phyloP scores from a whole-genome alignment of 1,140 invertebrate species.

The Ectropis grisescens region DNA sequence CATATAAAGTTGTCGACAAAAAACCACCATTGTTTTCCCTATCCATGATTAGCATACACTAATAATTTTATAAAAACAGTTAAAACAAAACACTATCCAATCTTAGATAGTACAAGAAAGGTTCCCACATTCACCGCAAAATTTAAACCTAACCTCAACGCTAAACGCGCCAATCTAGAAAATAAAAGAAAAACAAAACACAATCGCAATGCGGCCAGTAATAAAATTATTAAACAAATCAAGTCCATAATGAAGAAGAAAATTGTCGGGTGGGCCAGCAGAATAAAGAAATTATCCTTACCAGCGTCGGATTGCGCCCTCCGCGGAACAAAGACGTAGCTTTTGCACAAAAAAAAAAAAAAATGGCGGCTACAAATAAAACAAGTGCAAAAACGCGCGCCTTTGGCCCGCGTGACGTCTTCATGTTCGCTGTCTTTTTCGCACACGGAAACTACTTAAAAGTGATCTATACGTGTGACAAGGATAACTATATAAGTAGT shows the following conservation, averaged over 20 bases:
- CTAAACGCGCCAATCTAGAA: slow-evolving; percentile 21
- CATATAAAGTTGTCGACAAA: too few species aligned
- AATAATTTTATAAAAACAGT: too few species aligned
- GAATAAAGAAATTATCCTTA: slow-evolving; percentile 69
- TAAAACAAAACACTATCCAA: too few species aligned
- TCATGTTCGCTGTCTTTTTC: slow-evolving; percentile 51
- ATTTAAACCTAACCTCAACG: too few species aligned
- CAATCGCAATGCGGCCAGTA: slow-evolving; percentile 39
- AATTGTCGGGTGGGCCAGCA: slow-evolving; percentile 55
- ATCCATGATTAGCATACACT: too few species aligned
- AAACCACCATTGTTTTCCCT: too few species aligned
- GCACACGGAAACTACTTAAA: slow-evolving; percentile 19
- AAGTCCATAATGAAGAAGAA: slow-evolving; percentile 64
- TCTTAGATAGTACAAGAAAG: too few species aligned
- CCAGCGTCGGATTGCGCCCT: slow-evolving; percentile 47
- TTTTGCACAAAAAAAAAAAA: slow-evolving; percentile 43
- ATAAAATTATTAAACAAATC: slow-evolving; percentile 70
- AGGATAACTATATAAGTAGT: slow-evolving; percentile 27
- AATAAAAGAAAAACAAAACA: slow-evolving; percentile 43
- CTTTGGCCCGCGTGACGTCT: slow-evolving; percentile 59
- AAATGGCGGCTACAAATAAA: slow-evolving; percentile 56
- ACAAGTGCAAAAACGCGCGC: slow-evolving; percentile 62
- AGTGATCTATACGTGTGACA: slow-evolving; percentile 17
- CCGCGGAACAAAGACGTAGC: slow-evolving; percentile 65
- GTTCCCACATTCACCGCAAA: too few species aligned